Evolutionary conservation across 2,888 invertebrate genomes (phyloP).

Genomic region (Amphipyra berbera): DNA sequence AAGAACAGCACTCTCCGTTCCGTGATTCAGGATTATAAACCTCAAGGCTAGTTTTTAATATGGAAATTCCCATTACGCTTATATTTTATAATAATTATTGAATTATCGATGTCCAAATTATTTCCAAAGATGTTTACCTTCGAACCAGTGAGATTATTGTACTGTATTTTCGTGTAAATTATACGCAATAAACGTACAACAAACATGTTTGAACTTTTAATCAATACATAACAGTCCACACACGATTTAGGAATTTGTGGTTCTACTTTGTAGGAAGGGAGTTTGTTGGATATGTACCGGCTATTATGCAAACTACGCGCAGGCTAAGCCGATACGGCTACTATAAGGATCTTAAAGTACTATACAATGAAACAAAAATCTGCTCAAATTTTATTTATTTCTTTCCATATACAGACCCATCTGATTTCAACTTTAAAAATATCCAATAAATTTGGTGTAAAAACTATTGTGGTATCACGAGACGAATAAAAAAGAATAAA

Average conservation of each 20-base stretch:
- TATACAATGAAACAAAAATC: constrained; percentile 66
- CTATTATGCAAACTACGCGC: too few relatives aligned
- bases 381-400: constrained; percentile 81
- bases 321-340: too few relatives aligned
- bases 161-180: constrained; percentile 67
- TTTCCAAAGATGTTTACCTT: constrained; percentile 48
- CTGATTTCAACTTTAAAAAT: constrained; percentile 81
- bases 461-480: constrained; percentile 68
- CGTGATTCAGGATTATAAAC: neutral
- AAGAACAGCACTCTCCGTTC: neutral
- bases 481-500: constrained; percentile 68
- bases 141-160: constrained; percentile 59
- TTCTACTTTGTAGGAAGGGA: too few relatives aligned
- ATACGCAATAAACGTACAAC: constrained; percentile 64
- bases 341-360: neutral
- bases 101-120: constrained; percentile 20
- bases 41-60: too few relatives aligned
- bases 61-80: neutral
- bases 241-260: too few relatives aligned
- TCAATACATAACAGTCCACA: neutral
- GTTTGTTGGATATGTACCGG: too few relatives aligned
- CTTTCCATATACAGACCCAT: constrained; percentile 85
- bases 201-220: neutral
- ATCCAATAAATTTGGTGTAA: constrained; percentile 78
- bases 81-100: neutral